phyloP scores from a whole-genome alignment of 2,888 invertebrate species.

The Drosophila kuntzei region DNA sequence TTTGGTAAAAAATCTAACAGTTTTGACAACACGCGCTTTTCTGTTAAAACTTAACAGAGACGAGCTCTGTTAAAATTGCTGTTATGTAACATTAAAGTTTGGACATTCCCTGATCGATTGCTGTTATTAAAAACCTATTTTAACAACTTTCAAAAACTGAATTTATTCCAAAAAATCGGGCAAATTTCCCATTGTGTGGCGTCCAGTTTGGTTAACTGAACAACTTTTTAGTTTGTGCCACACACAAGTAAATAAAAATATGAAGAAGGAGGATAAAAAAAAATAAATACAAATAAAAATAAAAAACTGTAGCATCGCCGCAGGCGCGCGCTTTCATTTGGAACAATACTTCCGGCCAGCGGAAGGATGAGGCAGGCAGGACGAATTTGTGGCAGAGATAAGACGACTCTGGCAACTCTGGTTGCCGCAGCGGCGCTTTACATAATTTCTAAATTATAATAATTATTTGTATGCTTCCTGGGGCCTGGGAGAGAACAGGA shows the following conservation, averaged over 20 bases:
- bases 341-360: constrained; percentile 78
- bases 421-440: constrained; percentile 74
- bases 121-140: too few relatives aligned
- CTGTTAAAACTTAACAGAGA: too few relatives aligned
- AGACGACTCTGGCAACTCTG: constrained; percentile 63
- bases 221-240: constrained; percentile 70
- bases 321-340: constrained; percentile 80
- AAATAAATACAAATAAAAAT: constrained; percentile 43
- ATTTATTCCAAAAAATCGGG: too few relatives aligned
- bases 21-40: too few relatives aligned
- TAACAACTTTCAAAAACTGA: too few relatives aligned
- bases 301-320: constrained; percentile 75
- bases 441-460: constrained; percentile 83
- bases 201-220: constrained; percentile 47
- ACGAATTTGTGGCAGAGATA: constrained; percentile 48
- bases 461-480: constrained; percentile 82
- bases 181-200: too few relatives aligned
- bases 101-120: too few relatives aligned
- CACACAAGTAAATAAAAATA: constrained; percentile 50
- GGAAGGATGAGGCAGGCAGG: constrained; percentile 34
- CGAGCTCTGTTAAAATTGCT: too few relatives aligned
- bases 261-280: constrained; percentile 9
- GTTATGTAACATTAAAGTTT: too few relatives aligned
- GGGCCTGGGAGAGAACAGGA: too few relatives aligned
- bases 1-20: too few relatives aligned